phyloP scores from a whole-genome alignment of 2,113 vertebrate species.

The Tragelaphus buxtoni region DNA sequence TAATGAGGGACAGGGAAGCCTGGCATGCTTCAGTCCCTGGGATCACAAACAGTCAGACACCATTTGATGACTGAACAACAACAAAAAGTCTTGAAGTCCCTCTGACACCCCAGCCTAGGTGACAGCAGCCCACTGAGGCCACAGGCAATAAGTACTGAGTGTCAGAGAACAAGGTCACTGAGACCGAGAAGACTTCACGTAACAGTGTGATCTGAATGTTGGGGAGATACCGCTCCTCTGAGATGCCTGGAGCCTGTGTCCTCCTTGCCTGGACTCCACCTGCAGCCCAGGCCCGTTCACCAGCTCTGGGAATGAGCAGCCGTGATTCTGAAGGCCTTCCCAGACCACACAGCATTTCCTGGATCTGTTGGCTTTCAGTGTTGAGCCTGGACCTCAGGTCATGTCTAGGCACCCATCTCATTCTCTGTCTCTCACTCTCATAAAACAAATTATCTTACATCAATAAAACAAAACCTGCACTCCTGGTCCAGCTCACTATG shows the following conservation, averaged over 20 bases:
- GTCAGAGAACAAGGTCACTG: neutral
- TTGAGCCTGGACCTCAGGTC: neutral
- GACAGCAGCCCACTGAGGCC: neutral
- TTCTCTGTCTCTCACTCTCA: neutral
- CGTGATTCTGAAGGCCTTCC: neutral
- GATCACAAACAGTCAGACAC: neutral
- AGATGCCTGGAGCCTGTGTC: no score
- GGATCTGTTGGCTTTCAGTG: neutral
- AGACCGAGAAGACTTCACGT: neutral
- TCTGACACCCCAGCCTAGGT: neutral
- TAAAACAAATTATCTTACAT: neutral
- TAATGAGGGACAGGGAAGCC: neutral
- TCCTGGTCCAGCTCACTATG: neutral
- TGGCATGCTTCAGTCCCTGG: neutral
- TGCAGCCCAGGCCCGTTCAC: fast-evolving
- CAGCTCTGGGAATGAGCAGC: neutral
- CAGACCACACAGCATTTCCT: neutral
- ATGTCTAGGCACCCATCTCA: neutral
- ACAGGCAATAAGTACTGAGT: neutral
- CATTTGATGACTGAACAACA: neutral
- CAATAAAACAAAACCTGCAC: neutral
- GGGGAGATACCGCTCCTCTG: neutral
- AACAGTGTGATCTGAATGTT: neutral
- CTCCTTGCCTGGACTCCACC: neutral
- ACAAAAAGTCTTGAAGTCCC: neutral